These are phyloP conservation scores for Ophion ventricosus DNA, from an alignment of 2,888 invertebrate species.

Conservation along the genomic window DNA sequence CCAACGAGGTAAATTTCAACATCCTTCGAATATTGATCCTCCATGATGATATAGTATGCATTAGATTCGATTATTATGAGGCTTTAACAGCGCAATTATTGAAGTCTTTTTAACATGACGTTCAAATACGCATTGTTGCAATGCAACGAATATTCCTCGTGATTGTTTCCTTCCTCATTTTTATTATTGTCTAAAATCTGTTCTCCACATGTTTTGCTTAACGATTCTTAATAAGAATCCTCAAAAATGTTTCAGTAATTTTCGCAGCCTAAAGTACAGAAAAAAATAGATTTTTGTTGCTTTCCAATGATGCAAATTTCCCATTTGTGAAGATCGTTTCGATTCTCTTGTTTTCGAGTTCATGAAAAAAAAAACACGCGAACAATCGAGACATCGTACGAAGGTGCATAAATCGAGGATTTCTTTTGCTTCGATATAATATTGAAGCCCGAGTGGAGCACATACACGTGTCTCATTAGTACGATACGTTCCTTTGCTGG, in stretches of 20 bases:
- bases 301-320: too few species aligned
- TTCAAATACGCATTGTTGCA: neutral
- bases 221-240: neutral
- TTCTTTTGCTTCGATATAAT: neutral
- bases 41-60: neutral
- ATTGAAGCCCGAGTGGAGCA: neutral
- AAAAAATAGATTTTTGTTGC: too few species aligned
- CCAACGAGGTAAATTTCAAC: neutral
- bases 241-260: too few species aligned
- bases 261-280: too few species aligned
- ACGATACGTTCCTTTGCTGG: neutral
- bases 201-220: neutral
- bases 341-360: too few species aligned
- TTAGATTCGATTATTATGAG: neutral
- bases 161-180: neutral
- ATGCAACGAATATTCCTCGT: neutral
- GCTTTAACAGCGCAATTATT: neutral
- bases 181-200: neutral
- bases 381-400: neutral
- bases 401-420: too few species aligned
- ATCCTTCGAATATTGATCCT: neutral
- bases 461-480: neutral
- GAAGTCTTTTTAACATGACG: neutral
- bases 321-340: too few species aligned
- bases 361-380: too few species aligned